Base-by-base conservation (phyloP, 2,888 invertebrate genomes). In the Cetonia aurata region DNA sequence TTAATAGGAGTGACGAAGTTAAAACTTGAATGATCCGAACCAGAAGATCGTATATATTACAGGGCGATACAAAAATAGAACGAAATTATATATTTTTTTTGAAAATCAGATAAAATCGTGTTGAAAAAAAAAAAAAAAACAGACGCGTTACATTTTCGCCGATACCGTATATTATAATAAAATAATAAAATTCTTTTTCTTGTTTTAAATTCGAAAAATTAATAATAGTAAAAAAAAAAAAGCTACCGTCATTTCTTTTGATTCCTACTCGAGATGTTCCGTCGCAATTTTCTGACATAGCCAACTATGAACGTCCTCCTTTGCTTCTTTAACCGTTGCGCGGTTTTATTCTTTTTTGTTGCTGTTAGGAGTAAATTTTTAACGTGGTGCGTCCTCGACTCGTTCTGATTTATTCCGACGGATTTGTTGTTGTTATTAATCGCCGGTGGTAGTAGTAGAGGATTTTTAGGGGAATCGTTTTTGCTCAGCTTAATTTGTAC, bases 171-270 rank as follows among this genome's bases (percentile, higher is more conserved):
- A 25, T 25, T 25, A 25, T 4, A 25, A 25, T 3, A 25, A 25
- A 25, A 25, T 3, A 25, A 25, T n/a, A n/a, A n/a, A n/a, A n/a
- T n/a, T n/a, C n/a, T n/a, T n/a, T n/a, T n/a, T n/a, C n/a, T n/a
- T n/a, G n/a, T 25, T 4, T 3, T 25, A 25, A 25, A 25, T 25
- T 25, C 25, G 25, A 25, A 25, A 25, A 25, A 25, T 6, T 37
- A 9, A 9, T 4, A 37, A 3, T 6, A 6, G 8, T 6, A 6
- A 37, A 37, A 37, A 37, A 37, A 37, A 37, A 37, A 15, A 57
- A 57, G 31, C 67, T 60, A 60, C 15, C 42, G 60, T 68, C 71
- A 62, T 48, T 69, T 71, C 41, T 56, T 71, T 41, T 71, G 67
- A 46, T 37, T 60, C 37, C 60, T 67, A 41, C 33, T 52, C 31